phyloP scores from a whole-genome alignment of 1,140 invertebrate species.

The Maniola jurtina region DNA sequence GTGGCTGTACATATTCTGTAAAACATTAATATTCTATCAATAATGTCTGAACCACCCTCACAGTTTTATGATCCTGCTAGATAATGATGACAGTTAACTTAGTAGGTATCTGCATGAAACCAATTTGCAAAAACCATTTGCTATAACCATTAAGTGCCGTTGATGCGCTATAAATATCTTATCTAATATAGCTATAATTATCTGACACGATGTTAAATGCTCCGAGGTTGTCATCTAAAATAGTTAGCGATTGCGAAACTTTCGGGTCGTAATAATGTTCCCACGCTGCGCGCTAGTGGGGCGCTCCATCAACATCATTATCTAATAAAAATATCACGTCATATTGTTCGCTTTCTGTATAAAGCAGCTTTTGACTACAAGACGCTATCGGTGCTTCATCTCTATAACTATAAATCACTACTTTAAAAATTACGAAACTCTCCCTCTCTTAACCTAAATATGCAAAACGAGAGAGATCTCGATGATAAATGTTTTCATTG shows the following conservation, averaged over 20 bases:
- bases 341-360: conserved; percentile 75
- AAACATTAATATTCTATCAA: too few relatives aligned
- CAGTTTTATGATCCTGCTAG: too few relatives aligned
- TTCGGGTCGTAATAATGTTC: conserved; percentile 51
- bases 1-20: too few relatives aligned
- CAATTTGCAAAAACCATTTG: too few relatives aligned
- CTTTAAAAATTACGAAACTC: conserved; percentile 63
- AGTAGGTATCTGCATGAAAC: too few relatives aligned
- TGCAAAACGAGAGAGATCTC: conserved; percentile 46
- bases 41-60: too few relatives aligned
- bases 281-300: conserved; percentile 61
- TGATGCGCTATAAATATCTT: too few relatives aligned
- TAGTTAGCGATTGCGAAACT: conserved; percentile 62
- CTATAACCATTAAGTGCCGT: not conserved
- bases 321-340: conserved; percentile 77
- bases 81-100: too few relatives aligned
- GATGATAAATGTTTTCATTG: conserved; percentile 25
- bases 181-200: too few relatives aligned
- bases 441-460: conserved; percentile 56
- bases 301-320: conserved; percentile 72
- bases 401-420: conserved; percentile 71
- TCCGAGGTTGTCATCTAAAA: conserved; percentile 38
- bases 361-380: conserved; percentile 60
- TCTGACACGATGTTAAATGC: not conserved
- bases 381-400: conserved; percentile 49